Evolutionary conservation across 1,140 invertebrate species (phyloP).

Genomic region (Megalonaias nervosa): DNA sequence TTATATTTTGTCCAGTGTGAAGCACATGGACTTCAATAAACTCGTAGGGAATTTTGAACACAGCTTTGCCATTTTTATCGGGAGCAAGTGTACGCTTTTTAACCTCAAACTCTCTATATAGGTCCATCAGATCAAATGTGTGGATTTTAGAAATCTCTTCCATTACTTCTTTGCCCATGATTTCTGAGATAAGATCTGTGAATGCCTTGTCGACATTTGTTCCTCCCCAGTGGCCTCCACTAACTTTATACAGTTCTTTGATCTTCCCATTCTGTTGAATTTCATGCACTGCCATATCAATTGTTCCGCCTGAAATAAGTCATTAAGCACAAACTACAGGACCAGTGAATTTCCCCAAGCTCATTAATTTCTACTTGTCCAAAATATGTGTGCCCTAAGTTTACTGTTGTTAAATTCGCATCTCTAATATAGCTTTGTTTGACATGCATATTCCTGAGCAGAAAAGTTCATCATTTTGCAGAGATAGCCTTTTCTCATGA

Average conservation of each 20-base stretch:
- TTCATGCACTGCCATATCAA: conserved; percentile 26
- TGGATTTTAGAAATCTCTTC: conserved; percentile 12
- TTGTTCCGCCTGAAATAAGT: conserved; percentile 10
- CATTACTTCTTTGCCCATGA: conserved; percentile 29
- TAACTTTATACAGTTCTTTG: conserved; percentile 27
- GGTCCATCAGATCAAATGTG: conserved; percentile 20
- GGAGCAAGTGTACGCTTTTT: conserved; percentile 25
- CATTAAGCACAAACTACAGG: too few species aligned
- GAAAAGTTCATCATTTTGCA: too few species aligned
- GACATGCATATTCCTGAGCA: too few species aligned
- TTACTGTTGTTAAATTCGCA: too few species aligned
- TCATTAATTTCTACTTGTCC: not conserved
- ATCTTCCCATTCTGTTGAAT: conserved; percentile 4
- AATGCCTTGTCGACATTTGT: conserved; percentile 32
- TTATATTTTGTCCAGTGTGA: not conserved
- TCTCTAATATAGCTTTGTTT: too few species aligned
- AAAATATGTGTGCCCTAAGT: not conserved
- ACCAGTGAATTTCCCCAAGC: not conserved
- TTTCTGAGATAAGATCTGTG: conserved; percentile 15
- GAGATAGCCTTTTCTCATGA: too few species aligned
- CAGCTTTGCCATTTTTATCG: not conserved
- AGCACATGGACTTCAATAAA: not conserved
- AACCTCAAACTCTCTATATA: conserved; percentile 37
- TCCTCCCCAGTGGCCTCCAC: conserved; percentile 33
- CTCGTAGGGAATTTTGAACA: conserved; percentile 11